Evolutionary conservation across 2,797 vertebrate genomes (phyloP).

Genomic region (Centropyge bicolor): DNA sequence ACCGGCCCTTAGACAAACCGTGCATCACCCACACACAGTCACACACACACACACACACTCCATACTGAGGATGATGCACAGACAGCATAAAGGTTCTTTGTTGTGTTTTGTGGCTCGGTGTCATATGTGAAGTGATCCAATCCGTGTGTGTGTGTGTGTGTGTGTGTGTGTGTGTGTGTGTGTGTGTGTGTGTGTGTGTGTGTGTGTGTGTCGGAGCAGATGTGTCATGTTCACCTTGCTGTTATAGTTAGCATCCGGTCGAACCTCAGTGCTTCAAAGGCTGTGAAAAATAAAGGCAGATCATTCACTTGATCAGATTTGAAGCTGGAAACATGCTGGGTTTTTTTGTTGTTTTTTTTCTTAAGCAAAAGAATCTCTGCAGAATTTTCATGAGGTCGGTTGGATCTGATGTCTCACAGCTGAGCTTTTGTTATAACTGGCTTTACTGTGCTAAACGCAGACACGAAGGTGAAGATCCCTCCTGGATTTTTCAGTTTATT

Average conservation of each 20-base stretch:
- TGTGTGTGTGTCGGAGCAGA: conserved; percentile 12
- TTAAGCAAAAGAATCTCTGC: conserved; percentile 19
- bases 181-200: too few species aligned
- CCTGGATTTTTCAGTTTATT: conserved; percentile 16
- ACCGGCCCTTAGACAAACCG: conserved; percentile 72
- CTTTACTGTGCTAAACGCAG: conserved; percentile 26
- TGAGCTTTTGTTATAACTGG: conserved; percentile 29
- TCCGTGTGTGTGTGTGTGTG: conserved; percentile 5
- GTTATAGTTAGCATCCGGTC: neutral
- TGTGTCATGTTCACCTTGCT: conserved; percentile 9
- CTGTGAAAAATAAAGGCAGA: neutral
- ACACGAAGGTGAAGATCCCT: conserved; percentile 7
- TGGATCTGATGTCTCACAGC: conserved; percentile 1
- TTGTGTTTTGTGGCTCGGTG: conserved; percentile 22
- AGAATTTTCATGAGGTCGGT: neutral
- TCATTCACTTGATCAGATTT: conserved; percentile 28
- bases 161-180: conserved; percentile 5
- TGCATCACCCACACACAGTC: conserved; percentile 53
- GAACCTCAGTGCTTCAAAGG: conserved; percentile 12
- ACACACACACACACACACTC: neutral
- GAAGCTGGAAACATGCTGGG: conserved; percentile 33
- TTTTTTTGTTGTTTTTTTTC: too few species aligned
- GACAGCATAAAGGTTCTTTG: conserved; percentile 37
- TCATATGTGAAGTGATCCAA: conserved; percentile 37
- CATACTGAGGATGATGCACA: conserved; percentile 41